These are phyloP conservation scores for Phalanger gymnotis DNA, from an alignment of 2,797 vertebrate species.

Conservation along the genomic window DNA sequence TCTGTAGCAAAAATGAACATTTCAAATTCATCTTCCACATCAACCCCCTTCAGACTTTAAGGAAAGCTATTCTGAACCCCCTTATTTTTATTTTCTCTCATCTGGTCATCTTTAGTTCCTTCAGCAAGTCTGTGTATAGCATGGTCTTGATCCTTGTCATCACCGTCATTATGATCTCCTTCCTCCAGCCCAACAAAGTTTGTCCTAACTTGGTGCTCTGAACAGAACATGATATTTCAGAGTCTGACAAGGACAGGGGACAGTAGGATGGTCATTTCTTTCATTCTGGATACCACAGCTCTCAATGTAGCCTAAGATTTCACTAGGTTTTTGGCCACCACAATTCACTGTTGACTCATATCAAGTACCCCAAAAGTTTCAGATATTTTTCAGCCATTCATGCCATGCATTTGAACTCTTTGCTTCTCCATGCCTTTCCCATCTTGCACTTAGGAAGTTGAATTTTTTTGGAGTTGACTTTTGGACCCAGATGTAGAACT, in stretches of 20 bases:
- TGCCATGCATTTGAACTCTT: not conserved
- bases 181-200: not conserved
- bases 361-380: not conserved
- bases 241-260: not conserved
- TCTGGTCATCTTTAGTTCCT: not conserved
- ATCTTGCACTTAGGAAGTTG: not conserved
- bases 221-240: not conserved
- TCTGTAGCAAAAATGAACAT: not conserved
- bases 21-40: not conserved
- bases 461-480: not conserved
- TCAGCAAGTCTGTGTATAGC: not conserved
- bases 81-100: not conserved
- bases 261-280: not conserved
- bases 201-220: not conserved
- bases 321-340: not conserved
- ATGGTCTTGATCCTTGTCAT: not conserved
- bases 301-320: not conserved
- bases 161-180: not conserved
- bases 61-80: not conserved
- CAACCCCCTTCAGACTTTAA: not conserved
- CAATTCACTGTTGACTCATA: not conserved
- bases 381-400: not conserved
- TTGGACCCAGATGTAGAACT: not conserved
- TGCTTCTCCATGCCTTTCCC: not conserved
- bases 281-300: not conserved